These are phyloP conservation scores for Melipona bicolor DNA, from an alignment of 2,888 invertebrate genomes.

Conservation along the genomic window DNA sequence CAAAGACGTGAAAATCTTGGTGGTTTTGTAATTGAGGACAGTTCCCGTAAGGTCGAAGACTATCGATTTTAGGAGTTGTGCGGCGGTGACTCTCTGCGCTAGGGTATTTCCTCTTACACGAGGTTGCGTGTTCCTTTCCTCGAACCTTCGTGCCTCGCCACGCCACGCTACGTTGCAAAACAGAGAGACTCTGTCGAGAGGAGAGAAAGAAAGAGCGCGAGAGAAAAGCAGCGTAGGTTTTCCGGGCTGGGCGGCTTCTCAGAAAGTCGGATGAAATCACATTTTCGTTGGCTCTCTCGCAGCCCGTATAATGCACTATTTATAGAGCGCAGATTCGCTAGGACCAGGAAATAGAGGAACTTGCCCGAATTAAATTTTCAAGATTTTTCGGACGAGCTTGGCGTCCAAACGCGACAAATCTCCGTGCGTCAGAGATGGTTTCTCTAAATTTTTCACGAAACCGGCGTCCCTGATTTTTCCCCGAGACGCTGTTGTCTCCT, in stretches of 20 bases:
- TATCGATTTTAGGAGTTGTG: neutral
- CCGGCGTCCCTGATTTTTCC: neutral
- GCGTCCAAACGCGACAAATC: neutral
- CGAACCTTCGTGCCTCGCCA: neutral
- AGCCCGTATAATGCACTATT: neutral
- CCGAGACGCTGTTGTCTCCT: no score
- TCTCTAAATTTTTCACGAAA: neutral
- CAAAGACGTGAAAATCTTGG: neutral
- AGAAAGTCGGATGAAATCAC: neutral
- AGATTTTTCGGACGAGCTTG: neutral
- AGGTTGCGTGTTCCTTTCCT: constrained; percentile 7
- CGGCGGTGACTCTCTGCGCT: no score
- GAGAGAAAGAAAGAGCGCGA: no score
- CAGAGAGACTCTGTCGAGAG: neutral
- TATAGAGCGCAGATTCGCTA: neutral
- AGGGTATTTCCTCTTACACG: neutral
- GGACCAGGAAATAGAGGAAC: no score
- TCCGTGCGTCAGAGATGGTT: no score
- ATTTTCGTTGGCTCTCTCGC: neutral
- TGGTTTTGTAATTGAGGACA: neutral
- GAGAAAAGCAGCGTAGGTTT: neutral
- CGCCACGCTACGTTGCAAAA: neutral
- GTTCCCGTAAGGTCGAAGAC: neutral
- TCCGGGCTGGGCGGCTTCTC: neutral
- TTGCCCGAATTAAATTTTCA: neutral